phyloP scores from a whole-genome alignment of 2,113 vertebrate species.

The Nothocercus julius region DNA sequence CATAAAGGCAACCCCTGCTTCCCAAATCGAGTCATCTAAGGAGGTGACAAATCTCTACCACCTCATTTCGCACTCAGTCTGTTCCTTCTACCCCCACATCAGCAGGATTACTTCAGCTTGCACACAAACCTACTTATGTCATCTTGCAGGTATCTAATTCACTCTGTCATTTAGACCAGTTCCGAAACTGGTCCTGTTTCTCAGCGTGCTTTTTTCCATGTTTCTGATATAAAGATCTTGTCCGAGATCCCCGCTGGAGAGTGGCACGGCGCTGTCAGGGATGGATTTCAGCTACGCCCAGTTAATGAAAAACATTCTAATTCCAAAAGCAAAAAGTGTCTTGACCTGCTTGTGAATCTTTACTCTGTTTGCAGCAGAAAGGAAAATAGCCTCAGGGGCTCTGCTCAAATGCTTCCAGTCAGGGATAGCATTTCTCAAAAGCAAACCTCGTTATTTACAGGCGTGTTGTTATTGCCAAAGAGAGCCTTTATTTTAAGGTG shows the following conservation, averaged over 20 bases:
- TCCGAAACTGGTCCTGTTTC: background rate
- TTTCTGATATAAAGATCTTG: background rate
- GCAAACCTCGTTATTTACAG: slow-evolving; percentile 69
- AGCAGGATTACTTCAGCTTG: background rate
- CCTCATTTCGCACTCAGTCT: background rate
- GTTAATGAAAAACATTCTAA: slow-evolving; percentile 58
- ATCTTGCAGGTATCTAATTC: background rate
- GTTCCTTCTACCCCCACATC: accelerated
- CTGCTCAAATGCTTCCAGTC: slow-evolving; percentile 23
- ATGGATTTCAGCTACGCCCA: slow-evolving; percentile 22
- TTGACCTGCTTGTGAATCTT: slow-evolving; percentile 52
- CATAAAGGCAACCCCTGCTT: background rate
- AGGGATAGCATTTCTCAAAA: slow-evolving; percentile 61
- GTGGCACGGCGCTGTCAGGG: background rate
- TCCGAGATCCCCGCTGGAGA: background rate
- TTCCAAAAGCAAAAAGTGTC: background rate
- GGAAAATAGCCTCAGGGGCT: slow-evolving; percentile 45
- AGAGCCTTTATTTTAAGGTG: slow-evolving; percentile 72
- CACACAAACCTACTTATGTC: background rate
- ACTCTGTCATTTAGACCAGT: background rate
- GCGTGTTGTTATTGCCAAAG: slow-evolving; percentile 71
- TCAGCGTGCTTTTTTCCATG: background rate
- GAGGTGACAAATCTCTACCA: background rate
- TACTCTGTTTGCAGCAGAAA: background rate
- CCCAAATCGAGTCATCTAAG: background rate